Evolutionary conservation across 2,888 invertebrate species (phyloP).

Genomic region (Papilio demoleus): DNA sequence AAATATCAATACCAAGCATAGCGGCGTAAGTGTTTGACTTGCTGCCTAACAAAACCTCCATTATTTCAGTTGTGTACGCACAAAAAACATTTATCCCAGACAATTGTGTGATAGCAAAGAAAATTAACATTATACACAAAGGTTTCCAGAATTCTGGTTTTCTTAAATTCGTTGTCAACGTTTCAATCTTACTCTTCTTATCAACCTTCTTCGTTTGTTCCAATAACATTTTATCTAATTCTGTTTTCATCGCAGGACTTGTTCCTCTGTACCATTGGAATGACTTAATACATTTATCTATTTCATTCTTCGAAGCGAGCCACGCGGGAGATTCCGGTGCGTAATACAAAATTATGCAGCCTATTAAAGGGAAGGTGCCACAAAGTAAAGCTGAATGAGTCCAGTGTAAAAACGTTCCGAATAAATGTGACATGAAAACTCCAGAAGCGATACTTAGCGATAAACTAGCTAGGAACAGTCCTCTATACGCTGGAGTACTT

Average conservation of each 20-base stretch:
- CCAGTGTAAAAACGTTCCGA: conserved; percentile 86
- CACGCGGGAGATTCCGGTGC: conserved; percentile 89
- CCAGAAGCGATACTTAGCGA: conserved; percentile 86
- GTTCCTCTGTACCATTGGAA: conserved; percentile 85
- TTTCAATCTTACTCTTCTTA: conserved; percentile 62
- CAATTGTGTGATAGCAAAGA: conserved; percentile 87
- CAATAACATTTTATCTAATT: conserved; percentile 77
- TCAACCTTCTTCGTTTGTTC: conserved; percentile 67
- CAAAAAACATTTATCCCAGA: conserved; percentile 88
- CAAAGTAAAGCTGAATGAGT: conserved; percentile 82
- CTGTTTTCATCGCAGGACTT: conserved; percentile 71
- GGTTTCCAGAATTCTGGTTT: conserved; percentile 85
- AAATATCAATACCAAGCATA: conserved; percentile 86
- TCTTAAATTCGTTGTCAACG: conserved; percentile 68
- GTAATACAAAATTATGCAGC: conserved; percentile 79
- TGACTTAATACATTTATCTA: conserved; percentile 82
- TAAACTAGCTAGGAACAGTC: conserved; percentile 84
- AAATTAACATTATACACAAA: conserved; percentile 83
- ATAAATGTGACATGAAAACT: conserved; percentile 85
- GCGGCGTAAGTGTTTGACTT: conserved; percentile 82
- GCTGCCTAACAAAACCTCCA: conserved; percentile 83
- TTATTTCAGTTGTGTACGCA: conserved; percentile 87
- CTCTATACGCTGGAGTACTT: conserved; percentile 84
- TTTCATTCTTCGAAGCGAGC: conserved; percentile 84
- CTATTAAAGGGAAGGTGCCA: conserved; percentile 79